Conservation (phyloP, 2,113 vertebrate genomes). For the Sander lucioperca region DNA sequence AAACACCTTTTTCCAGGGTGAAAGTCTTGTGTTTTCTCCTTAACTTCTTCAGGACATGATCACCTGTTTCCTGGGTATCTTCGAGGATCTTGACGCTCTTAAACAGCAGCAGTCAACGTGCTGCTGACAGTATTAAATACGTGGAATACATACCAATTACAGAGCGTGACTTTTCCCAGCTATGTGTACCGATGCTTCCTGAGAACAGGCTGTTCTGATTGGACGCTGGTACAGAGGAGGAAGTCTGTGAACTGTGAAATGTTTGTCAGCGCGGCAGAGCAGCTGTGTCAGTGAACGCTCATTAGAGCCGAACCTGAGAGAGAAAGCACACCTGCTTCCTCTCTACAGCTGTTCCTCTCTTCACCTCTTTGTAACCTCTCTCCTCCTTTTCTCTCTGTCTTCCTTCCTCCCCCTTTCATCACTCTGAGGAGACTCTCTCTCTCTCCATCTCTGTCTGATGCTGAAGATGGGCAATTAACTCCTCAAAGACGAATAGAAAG, state of each 20-base stretch:
- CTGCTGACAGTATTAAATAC: too few relatives aligned
- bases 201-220: too few relatives aligned
- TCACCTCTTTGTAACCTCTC: slow-evolving; percentile 3
- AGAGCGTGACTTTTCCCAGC: too few relatives aligned
- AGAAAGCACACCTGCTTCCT: slow-evolving; percentile 57
- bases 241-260: background rate
- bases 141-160: too few relatives aligned
- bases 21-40: too few relatives aligned
- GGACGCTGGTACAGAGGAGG: background rate
- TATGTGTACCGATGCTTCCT: too few relatives aligned
- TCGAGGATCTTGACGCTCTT: too few relatives aligned
- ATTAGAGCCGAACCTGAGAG: slow-evolving; percentile 65
- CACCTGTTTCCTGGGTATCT: too few relatives aligned
- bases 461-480: slow-evolving; percentile 69
- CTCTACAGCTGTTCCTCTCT: background rate
- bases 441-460: slow-evolving; percentile 31
- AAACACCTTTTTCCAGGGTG: too few relatives aligned
- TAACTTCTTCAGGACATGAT: too few relatives aligned
- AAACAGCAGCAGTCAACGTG: too few relatives aligned
- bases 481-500: slow-evolving; percentile 67
- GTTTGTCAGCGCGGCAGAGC: background rate
- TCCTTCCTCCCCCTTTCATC: slow-evolving; percentile 9
- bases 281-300: slow-evolving; percentile 30
- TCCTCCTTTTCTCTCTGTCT: slow-evolving; percentile 1
- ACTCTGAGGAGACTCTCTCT: slow-evolving; percentile 27